A percentile compares a stretch with the other conserved stretches of the same genome.
Evolutionary conservation across 2,797 vertebrate species (phyloP).

Genomic region (Notolepis coatsorum): DNA sequence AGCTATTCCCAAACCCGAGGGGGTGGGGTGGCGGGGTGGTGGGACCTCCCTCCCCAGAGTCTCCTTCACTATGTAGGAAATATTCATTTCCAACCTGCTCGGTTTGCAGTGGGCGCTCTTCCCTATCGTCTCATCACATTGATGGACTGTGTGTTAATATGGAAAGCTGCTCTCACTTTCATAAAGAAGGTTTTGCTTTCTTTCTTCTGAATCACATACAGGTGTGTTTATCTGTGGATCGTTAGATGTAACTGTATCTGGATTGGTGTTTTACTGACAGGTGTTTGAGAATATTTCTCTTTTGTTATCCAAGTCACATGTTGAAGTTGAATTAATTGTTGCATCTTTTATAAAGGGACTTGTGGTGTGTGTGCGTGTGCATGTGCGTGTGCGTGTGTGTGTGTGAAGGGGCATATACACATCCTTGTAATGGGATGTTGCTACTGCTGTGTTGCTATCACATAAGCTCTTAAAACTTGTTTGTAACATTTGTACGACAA

Average conservation of each 20-base stretch:
- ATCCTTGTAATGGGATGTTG: conserved; percentile 30
- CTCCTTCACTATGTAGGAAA: conserved; percentile 75
- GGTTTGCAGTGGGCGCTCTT: conserved; percentile 35
- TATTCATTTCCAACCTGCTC: conserved; percentile 68
- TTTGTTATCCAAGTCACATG: conserved; percentile 55
- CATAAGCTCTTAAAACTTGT: conserved; percentile 53
- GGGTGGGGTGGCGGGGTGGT: too few relatives aligned
- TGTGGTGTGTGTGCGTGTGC: conserved; percentile 16
- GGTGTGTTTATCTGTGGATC: conserved; percentile 49
- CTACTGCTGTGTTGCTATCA: conserved; percentile 40
- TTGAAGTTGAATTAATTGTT: conserved; percentile 24
- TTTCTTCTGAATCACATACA: conserved; percentile 39
- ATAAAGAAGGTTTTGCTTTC: conserved; percentile 52
- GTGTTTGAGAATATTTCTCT: conserved; percentile 81
- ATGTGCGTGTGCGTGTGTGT: not conserved
- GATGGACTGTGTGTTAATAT: conserved; percentile 70
- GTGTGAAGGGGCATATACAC: not conserved
- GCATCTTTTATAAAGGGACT: conserved; percentile 40
- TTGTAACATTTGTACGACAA: conserved; percentile 64
- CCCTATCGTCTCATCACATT: conserved; percentile 77
- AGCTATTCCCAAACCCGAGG: conserved; percentile 59
- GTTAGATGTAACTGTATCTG: conserved; percentile 61
- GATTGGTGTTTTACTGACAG: conserved; percentile 61
- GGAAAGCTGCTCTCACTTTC: conserved; percentile 38
- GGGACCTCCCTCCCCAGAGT: conserved; percentile 18